Evolutionary conservation across 2,888 invertebrate species (phyloP), one percentile per base, ranked within the genome.

Genomic region (Dromius quadrimaculatus): DNA sequence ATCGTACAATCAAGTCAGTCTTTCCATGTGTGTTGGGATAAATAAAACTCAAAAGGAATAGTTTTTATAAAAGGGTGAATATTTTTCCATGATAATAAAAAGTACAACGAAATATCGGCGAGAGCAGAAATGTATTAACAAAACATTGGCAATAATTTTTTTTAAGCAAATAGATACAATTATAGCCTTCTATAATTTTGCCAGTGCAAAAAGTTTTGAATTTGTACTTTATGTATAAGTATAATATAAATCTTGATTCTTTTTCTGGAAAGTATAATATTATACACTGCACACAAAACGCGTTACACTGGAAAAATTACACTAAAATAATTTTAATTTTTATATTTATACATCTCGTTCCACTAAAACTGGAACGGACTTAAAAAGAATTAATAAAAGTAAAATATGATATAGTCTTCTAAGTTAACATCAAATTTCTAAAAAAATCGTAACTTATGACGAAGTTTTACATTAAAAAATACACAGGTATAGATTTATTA

Each of bases 351-450:
- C 61, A 69, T 61, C 59, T 23, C 79, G 77, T 79, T 78, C 82
- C 84, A 83, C 79, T 84, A 83, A 83, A 84, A 83, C 84, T 83
- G 84, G 82, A 82, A 82, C 78, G 78, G 75, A 75, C 61, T 72
- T 63, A 73, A 65, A 74, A 71, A 71, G 36, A 72, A 72, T 72
- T 72, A 72, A 73, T 70, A 72, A 57, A 72, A 68, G 71, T 70
- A 71, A 71, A 73, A 74, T 72, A 74, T 74, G 72, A 74, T 74
- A 74, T 71, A 75, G 62, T 69, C 59, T 71, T 70, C 47, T 65
- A 69, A 61, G 59, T 72, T 71, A 71, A 71, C 73, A 71, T 38
- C 47, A 45, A 71, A 59, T 71, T 41, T 43, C 71, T 71, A 71
- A 71, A 71, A 62, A 76, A 74, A 74, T 64, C 38, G 61, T 72